Conservation (phyloP, 2,888 invertebrate genomes). For the Hirtodrosophila duncani region DNA sequence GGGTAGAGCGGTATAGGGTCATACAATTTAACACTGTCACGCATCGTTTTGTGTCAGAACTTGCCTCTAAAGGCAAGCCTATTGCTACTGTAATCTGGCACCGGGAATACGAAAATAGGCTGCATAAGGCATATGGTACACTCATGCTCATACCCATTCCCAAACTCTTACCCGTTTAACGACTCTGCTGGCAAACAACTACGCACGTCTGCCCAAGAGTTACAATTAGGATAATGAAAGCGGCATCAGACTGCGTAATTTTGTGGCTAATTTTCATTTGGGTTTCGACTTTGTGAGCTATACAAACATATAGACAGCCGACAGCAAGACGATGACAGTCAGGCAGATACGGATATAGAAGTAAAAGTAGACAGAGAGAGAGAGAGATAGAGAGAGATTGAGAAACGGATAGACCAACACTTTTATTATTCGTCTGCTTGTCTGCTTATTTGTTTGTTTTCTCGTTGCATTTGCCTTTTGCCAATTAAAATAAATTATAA, state of each 20-base stretch:
- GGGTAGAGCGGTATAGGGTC: not conserved
- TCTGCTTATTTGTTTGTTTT: conserved; percentile 23
- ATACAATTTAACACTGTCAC: conserved; percentile 68
- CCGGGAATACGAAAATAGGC: no score
- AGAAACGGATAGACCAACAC: no score
- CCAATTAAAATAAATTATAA: conserved; percentile 73
- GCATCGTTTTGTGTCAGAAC: conserved; percentile 59
- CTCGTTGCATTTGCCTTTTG: conserved; percentile 36
- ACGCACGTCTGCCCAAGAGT: conserved; percentile 38
- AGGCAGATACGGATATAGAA: conserved; percentile 14
- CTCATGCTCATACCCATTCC: no score
- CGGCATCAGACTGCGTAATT: conserved; percentile 63
- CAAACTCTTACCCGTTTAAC: no score
- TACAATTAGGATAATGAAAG: conserved; percentile 70
- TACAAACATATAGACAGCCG: no score
- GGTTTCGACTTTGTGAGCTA: conserved; percentile 15
- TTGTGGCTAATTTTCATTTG: conserved; percentile 55
- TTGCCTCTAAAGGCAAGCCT: conserved; percentile 29
- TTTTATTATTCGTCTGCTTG: conserved; percentile 4
- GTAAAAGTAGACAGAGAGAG: conserved; percentile 1
- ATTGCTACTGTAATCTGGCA: conserved; percentile 2
- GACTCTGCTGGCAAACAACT: conserved; percentile 32
- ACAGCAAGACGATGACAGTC: no score
- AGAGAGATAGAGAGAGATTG: no score
- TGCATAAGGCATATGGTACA: no score